Conservation (phyloP, 2,797 vertebrate species). For the Amphiprion clarkii region DNA sequence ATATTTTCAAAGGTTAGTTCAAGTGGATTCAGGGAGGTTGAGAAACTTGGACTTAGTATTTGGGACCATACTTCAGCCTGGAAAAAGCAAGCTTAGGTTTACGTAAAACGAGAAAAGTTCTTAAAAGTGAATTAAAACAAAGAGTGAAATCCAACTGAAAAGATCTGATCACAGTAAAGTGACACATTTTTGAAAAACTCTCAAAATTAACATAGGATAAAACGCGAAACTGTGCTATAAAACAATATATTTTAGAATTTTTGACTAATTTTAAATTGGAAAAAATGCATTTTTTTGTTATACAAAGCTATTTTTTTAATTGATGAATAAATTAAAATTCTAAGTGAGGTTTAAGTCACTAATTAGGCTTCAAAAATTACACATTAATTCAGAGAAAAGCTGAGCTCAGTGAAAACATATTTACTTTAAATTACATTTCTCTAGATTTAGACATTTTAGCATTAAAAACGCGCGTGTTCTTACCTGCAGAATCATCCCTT, state of each 20-base stretch:
- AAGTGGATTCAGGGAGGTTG: conserved; percentile 47
- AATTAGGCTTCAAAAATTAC: background rate
- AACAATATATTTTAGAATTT: no score
- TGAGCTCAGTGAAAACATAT: background rate
- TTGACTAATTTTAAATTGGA: background rate
- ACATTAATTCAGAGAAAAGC: background rate
- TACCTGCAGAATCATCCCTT: conserved; percentile 22
- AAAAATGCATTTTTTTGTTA: background rate
- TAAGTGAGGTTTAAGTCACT: background rate
- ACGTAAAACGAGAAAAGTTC: background rate
- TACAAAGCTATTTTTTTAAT: background rate
- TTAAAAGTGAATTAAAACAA: background rate
- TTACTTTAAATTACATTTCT: background rate
- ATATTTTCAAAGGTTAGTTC: conserved; percentile 82
- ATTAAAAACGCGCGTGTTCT: background rate
- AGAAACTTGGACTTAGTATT: conserved; percentile 53
- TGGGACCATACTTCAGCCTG: background rate
- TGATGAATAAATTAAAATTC: background rate
- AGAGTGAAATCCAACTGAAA: background rate
- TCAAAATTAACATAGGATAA: no score
- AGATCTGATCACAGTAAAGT: no score
- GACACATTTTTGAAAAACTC: no score
- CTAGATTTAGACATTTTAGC: no score
- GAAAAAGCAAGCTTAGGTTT: background rate
- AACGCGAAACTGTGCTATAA: no score